Percentiles rank a stretch among this genome's conserved stretches.
Evolutionary conservation across 2,113 vertebrate genomes (phyloP).

Genomic region (Clarias magur): DNA sequence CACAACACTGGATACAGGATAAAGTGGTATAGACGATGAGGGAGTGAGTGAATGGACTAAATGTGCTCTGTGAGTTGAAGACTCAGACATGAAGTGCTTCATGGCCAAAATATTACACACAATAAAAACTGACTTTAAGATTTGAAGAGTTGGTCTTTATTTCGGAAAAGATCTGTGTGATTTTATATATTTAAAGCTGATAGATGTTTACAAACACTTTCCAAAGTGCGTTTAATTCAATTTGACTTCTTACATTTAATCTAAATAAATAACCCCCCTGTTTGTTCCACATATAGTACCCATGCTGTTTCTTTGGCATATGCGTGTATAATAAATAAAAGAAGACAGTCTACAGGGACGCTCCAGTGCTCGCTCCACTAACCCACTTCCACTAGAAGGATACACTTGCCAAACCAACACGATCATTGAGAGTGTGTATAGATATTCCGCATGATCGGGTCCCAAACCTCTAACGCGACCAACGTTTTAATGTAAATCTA

Average conservation of each 20-base stretch:
- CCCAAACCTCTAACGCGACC: too few relatives aligned
- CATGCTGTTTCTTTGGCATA: background rate
- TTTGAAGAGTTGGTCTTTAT: background rate
- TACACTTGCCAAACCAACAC: background rate
- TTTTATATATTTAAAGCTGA: background rate
- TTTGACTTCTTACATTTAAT: background rate
- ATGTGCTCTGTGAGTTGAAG: background rate
- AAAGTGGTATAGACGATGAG: too few relatives aligned
- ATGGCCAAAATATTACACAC: background rate
- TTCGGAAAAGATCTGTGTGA: background rate
- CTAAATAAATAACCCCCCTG: background rate
- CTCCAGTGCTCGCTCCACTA: slow-evolving; percentile 54
- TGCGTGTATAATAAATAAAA: background rate
- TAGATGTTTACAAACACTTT: background rate
- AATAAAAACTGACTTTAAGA: background rate
- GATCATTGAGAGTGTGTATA: background rate
- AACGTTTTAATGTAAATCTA: background rate
- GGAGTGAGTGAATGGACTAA: background rate
- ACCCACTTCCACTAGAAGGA: slow-evolving; percentile 54
- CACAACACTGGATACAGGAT: too few relatives aligned
- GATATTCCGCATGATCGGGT: background rate
- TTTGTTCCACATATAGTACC: background rate
- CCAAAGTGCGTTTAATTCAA: background rate
- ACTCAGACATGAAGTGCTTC: background rate
- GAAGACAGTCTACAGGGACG: background rate